Conservation (phyloP, 2,797 vertebrate species). For the Karalla daura region DNA sequence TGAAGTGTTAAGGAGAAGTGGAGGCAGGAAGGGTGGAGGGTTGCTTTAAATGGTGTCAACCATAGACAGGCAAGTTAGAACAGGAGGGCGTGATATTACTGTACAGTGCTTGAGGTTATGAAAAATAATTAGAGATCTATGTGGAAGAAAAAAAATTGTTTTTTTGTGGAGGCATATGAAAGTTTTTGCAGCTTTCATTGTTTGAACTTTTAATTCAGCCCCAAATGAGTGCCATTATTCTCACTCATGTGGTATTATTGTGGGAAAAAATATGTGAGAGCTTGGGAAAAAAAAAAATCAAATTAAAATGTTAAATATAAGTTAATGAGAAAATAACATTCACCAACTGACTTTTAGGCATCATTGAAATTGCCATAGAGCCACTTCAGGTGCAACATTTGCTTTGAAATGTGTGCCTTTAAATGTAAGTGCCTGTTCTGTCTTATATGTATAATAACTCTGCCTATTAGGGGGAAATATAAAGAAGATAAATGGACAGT, state of each 20-base stretch:
- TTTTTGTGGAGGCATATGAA: conserved; percentile 84
- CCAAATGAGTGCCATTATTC: conserved; percentile 85
- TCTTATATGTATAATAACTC: conserved; percentile 77
- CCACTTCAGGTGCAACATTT: conserved; percentile 62
- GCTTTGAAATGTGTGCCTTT: conserved; percentile 69
- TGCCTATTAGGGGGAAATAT: conserved; percentile 79
- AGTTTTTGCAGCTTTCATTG: conserved; percentile 82
- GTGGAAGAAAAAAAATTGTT: conserved; percentile 56
- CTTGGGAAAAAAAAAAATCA: conserved; percentile 71
- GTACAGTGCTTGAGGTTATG: conserved; percentile 86
- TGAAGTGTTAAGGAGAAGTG: conserved; percentile 46
- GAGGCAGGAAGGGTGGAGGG: conserved; percentile 54
- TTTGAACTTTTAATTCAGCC: conserved; percentile 85
- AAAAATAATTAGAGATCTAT: conserved; percentile 88
- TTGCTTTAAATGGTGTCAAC: conserved; percentile 73
- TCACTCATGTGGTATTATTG: conserved; percentile 77
- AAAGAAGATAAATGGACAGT: conserved; percentile 82
- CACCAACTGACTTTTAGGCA: conserved; percentile 66
- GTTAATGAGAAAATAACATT: conserved; percentile 84
- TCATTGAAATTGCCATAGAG: conserved; percentile 63
- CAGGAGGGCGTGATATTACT: conserved; percentile 83
- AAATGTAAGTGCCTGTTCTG: conserved; percentile 76
- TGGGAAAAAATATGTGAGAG: conserved; percentile 57
- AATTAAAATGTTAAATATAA: conserved; percentile 81
- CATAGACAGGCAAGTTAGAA: conserved; percentile 78